Evolutionary conservation across 2,888 invertebrate genomes (phyloP), one percentile per base, ranked within the genome.

Genomic region (Petrolisthes manimaculis): DNA sequence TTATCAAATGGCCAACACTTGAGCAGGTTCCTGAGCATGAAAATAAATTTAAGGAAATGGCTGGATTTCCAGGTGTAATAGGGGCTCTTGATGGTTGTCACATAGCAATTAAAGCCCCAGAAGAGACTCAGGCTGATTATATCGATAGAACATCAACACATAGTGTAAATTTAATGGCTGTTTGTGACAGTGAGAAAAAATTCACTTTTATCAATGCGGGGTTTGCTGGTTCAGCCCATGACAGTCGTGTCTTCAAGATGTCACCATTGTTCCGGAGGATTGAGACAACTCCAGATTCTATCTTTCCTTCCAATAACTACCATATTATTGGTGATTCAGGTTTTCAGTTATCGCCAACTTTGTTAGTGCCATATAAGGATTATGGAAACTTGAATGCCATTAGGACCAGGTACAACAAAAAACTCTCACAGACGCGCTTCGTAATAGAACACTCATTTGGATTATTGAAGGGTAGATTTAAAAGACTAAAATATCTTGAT

Each of bases 151-250:
- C 53, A 14, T 12, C 24, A 2, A 56, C 54, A 54, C 55, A 79
- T 14, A 55, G 80, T 80, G 80, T 80, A 6, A 80, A 80, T 80
- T 12, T 80, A 18, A 80, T 80, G 80, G 80, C 55, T 53, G 54
- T 18, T 18, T 81, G 81, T 81, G 24, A 56, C 12, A 61, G 61
- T 14, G 18, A 81, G 8, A 67, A 81, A 24, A 56, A 37, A 0
- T 81, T 81, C 61, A 81, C 67, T 24, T 81, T 18, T 24, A 67
- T 81, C 9, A 24, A 81, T 8, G 56, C 37, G 12, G 81, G 81
- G 8, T 81, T 61, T 67, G 54, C 81, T 24, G 81, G 61, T 3
- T 81, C 61, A 9, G 37, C 37, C 51, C 81, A 81, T 81, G 81
- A 81, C 12, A 81, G 9, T 18, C n/a, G 67, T 37, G 81, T 81